phyloP scores from a whole-genome alignment of 2,113 vertebrate species.

The Ptilonorhynchus violaceus region DNA sequence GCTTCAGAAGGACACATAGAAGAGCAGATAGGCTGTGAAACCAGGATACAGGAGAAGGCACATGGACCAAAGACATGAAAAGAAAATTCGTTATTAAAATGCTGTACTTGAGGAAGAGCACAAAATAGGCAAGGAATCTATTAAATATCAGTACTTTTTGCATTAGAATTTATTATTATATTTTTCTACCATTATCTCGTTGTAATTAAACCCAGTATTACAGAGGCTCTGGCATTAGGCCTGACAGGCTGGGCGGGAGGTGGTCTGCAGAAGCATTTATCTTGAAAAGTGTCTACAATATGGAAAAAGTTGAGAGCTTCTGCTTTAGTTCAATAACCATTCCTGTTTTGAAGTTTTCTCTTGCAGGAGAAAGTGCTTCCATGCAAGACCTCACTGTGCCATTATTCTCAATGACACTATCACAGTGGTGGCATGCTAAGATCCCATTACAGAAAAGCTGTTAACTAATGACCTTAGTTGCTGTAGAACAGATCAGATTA shows the following conservation, averaged over 20 bases:
- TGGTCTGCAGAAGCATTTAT: slow-evolving; percentile 45
- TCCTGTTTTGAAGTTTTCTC: slow-evolving; percentile 57
- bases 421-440: slow-evolving; percentile 60
- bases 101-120: neutral
- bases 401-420: slow-evolving; percentile 62
- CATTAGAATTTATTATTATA: neutral
- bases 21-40: neutral
- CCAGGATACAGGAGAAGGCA: neutral
- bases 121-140: slow-evolving; percentile 7
- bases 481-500: slow-evolving; percentile 66
- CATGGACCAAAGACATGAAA: neutral
- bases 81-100: neutral
- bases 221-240: neutral
- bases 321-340: slow-evolving; percentile 51
- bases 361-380: slow-evolving; percentile 59
- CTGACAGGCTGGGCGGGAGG: slow-evolving; percentile 45
- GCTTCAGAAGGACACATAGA: neutral
- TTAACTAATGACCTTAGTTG: slow-evolving; percentile 54
- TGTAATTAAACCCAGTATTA: neutral
- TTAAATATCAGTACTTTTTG: neutral
- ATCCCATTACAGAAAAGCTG: slow-evolving; percentile 52
- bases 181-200: neutral
- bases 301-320: slow-evolving; percentile 57
- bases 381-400: slow-evolving; percentile 59
- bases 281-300: slow-evolving; percentile 46